Conservation (phyloP, 35 echinoderm and acorn worm species). For the Chiridota heheva region DNA sequence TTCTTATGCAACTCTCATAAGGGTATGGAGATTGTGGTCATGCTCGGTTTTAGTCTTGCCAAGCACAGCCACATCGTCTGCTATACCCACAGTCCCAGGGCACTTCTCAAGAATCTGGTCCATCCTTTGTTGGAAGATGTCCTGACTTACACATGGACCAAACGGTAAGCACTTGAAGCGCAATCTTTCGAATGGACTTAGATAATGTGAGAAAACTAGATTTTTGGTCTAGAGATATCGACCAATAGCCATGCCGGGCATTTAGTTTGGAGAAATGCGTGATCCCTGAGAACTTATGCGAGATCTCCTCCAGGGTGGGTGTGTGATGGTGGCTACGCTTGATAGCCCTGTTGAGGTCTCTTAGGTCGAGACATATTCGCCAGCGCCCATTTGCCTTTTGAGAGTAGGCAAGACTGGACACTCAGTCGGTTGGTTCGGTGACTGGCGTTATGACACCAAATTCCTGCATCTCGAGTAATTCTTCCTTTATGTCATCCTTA, state of each 20-base stretch:
- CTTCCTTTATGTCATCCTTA: conserved; percentile 46
- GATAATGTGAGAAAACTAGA: conserved; percentile 34
- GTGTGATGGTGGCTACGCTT: conserved; percentile 38
- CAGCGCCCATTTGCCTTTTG: conserved; percentile 44
- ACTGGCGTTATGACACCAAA: conserved; percentile 46
- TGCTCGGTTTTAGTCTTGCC: conserved; percentile 42
- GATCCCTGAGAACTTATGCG: conserved; percentile 28
- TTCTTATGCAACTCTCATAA: conserved; percentile 40
- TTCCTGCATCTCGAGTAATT: conserved; percentile 45
- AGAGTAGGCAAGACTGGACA: conserved; percentile 36
- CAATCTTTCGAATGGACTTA: conserved; percentile 57
- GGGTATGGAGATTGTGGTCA: conserved; percentile 33
- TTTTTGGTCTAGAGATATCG: conserved; percentile 9
- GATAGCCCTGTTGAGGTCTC: conserved; percentile 28
- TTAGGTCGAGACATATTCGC: conserved; percentile 54
- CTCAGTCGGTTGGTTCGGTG: conserved; percentile 61
- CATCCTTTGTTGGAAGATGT: conserved; percentile 61
- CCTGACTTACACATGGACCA: conserved; percentile 47
- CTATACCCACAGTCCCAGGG: conserved; percentile 48
- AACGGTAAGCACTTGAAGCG: conserved; percentile 50
- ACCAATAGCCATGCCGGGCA: conserved; percentile 44
- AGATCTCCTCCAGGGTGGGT: conserved; percentile 57
- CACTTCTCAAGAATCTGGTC: conserved; percentile 65
- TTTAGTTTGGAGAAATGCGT: conserved; percentile 56
- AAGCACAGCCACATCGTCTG: conserved; percentile 57